These are phyloP conservation scores for Anas bernieri DNA, from an alignment of 2,797 vertebrate genomes.

Conservation along the genomic window DNA sequence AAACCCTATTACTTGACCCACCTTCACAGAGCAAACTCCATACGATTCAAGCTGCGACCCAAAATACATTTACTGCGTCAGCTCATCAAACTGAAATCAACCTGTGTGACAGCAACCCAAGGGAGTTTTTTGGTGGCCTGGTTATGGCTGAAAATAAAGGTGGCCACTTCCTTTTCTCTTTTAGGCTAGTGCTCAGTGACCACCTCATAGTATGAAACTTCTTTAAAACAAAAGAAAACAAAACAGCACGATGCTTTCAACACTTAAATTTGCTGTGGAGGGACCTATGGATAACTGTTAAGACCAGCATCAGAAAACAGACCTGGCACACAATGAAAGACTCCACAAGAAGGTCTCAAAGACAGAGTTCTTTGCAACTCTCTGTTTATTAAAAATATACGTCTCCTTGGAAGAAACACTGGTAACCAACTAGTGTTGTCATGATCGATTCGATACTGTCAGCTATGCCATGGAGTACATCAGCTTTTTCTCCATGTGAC, in stretches of 20 bases:
- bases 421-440: slow-evolving; percentile 75
- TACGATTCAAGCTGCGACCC: background rate
- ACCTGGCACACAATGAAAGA: background rate
- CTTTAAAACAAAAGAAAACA: background rate
- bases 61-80: background rate
- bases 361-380: slow-evolving; percentile 81
- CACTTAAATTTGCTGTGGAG: background rate
- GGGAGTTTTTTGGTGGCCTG: background rate
- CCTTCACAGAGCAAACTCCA: background rate
- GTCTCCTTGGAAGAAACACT: slow-evolving; percentile 85
- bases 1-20: background rate
- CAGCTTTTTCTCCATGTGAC: slow-evolving; percentile 65
- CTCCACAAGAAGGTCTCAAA: slow-evolving; percentile 69
- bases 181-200: background rate
- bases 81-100: background rate
- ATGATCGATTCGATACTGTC: slow-evolving; percentile 64
- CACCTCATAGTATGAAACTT: background rate
- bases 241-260: background rate
- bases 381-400: slow-evolving; percentile 87
- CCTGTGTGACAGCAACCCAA: background rate
- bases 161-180: background rate
- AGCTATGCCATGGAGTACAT: slow-evolving; percentile 67
- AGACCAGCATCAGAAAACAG: background rate
- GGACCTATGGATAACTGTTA: background rate
- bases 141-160: background rate